Evolutionary conservation across 2,888 invertebrate species (phyloP).

Genomic region (Dynastes maya): DNA sequence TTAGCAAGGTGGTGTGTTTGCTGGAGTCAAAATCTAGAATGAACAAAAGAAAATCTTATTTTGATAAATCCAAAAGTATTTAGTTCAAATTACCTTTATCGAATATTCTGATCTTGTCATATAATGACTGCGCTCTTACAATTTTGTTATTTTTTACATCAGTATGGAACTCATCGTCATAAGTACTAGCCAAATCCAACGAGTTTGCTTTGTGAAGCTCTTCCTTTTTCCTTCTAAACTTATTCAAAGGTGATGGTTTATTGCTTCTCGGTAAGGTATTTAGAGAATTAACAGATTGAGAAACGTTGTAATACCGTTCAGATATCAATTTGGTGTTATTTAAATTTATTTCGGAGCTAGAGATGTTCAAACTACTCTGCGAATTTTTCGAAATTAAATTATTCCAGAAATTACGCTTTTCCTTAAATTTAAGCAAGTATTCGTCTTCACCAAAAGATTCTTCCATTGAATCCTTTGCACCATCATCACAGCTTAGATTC

Average conservation of each 20-base stretch:
- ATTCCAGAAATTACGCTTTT: conserved; percentile 49
- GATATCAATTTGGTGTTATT: conserved; percentile 20
- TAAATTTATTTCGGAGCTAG: background rate
- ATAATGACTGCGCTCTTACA: conserved; percentile 8
- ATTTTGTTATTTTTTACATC: conserved; percentile 3
- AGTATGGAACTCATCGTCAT: conserved; percentile 4
- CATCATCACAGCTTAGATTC: conserved; percentile 31
- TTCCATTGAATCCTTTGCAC: background rate
- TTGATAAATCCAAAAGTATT: background rate
- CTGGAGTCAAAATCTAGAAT: conserved; percentile 37
- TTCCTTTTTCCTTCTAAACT: conserved; percentile 6
- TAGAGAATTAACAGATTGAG: conserved; percentile 33
- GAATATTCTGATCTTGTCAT: conserved; percentile 45
- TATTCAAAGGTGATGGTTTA: conserved; percentile 1
- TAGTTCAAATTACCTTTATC: conserved; percentile 43
- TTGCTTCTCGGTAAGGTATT: conserved; percentile 1
- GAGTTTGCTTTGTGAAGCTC: conserved; percentile 29
- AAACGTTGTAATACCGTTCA: conserved; percentile 20
- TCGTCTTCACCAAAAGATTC: conserved; percentile 30
- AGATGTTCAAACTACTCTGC: conserved; percentile 28
- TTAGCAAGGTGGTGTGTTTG: conserved; percentile 24
- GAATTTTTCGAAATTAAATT: conserved; percentile 33
- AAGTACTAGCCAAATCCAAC: conserved; percentile 22
- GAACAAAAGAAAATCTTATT: background rate
- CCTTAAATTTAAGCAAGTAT: conserved; percentile 42